Base-by-base conservation (phyloP, 1,140 invertebrate genomes). In the Onthophagus taurus region DNA sequence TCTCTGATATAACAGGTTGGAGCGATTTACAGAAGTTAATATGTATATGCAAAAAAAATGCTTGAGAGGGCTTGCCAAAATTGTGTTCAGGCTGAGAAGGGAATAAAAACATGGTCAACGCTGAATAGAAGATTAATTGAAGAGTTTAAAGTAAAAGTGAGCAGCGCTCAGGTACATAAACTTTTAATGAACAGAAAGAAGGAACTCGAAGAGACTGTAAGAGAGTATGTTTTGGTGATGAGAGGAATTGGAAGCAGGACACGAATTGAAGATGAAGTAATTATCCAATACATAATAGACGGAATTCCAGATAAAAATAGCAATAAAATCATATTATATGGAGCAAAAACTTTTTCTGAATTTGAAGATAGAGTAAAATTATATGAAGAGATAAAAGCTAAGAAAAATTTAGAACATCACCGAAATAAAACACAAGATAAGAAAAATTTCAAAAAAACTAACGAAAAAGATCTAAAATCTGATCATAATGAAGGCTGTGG, bases 201-300 rank as follows among this genome's bases (percentile, higher is more conserved):
- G 13, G 26, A 29, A 30, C 17, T 29, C 11, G 35, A 39, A 4
- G 49, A 55, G 34, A 43, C 36, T 12, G 49, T 50, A 24, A 50
- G 54, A 47, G 47, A 50, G 18, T 59, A 58, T 38, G 20, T 42
- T 2, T 50, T 58, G 33, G 38, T 42, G 6, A 58, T 58, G 52
- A 34, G 50, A 18, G 50, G 57, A 43, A 58, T 61, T 12, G 59
- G 50, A 12, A 53, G 46, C 45, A 47, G 52, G 41, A 37, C 42
- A 0, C 19, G 41, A 16, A 44, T 60, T 1, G 54, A 61, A 20
- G n/a, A 20, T 1, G 45, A 43, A 30, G 36, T 46, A 13, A 20
- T 53, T 4, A 59, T 60, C 14, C 50, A 55, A 50, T 58, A 59
- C 23, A 57, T 61, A 3, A 53, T 58, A 14, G 50, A 60, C 7